These are phyloP conservation scores for Calliphora vicina DNA, from an alignment of 1,140 invertebrate species.

Conservation along the genomic window DNA sequence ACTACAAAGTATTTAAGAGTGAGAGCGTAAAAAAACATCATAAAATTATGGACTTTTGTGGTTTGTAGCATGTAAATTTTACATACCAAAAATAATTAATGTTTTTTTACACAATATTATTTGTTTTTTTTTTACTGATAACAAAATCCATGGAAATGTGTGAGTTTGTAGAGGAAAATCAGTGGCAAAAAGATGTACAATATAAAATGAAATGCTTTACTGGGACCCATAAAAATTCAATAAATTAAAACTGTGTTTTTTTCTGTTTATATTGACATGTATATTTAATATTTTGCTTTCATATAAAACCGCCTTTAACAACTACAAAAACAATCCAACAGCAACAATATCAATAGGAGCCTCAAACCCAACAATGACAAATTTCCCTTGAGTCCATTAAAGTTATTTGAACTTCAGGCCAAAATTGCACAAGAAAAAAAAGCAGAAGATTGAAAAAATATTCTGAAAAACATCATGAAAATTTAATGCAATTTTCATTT, in stretches of 20 bases:
- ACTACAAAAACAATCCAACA: neutral
- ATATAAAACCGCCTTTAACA: slow-evolving; percentile 5
- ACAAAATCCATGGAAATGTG: slow-evolving; percentile 7
- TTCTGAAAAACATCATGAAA: slow-evolving; percentile 14
- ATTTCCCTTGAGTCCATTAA: slow-evolving; percentile 32
- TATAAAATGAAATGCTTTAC: slow-evolving; percentile 19
- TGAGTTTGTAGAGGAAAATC: neutral
- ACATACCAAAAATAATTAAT: neutral
- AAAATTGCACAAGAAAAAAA: neutral
- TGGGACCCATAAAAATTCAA: slow-evolving; percentile 20
- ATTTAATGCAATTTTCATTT: slow-evolving; percentile 35
- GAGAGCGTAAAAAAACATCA: too few species aligned
- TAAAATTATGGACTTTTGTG: neutral
- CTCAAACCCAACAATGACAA: slow-evolving; percentile 11
- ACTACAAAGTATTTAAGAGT: neutral
- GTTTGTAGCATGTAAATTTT: neutral
- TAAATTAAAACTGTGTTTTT: slow-evolving; percentile 2
- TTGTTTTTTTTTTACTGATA: slow-evolving; percentile 16
- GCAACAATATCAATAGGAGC: neutral
- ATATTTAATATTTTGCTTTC: slow-evolving; percentile 6
- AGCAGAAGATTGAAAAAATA: neutral
- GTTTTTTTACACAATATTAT: neutral
- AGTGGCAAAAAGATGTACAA: neutral
- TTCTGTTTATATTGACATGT: neutral
- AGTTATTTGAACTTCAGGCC: slow-evolving; percentile 29